phyloP scores from a whole-genome alignment of 1,140 invertebrate genomes.

The Hirudo medicinalis region DNA sequence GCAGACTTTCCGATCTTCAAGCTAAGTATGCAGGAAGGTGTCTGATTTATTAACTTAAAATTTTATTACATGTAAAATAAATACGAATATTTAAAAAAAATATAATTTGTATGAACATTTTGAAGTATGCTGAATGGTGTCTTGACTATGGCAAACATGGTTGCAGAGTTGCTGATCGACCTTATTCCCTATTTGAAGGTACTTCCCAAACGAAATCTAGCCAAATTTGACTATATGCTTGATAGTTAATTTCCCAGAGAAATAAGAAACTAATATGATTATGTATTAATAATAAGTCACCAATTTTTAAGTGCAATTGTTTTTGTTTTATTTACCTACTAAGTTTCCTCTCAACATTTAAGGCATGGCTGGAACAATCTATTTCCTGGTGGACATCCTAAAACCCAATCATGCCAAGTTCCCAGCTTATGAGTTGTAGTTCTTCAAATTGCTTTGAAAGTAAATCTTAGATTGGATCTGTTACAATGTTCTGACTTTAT shows the following conservation, averaged over 20 bases:
- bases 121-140: slow-evolving; percentile 70
- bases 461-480: too few relatives aligned
- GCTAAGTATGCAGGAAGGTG: not conserved
- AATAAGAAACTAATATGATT: not conserved
- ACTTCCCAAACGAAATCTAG: slow-evolving; percentile 10
- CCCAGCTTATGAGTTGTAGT: slow-evolving; percentile 45
- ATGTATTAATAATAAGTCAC: not conserved
- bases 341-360: slow-evolving; percentile 20
- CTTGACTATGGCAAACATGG: slow-evolving; percentile 56
- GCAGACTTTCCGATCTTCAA: not conserved
- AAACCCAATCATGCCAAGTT: slow-evolving; percentile 52
- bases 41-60: slow-evolving; percentile 14
- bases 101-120: not conserved
- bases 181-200: slow-evolving; percentile 72
- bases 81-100: not conserved
- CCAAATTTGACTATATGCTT: not conserved
- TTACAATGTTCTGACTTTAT: too few relatives aligned
- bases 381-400: slow-evolving; percentile 54
- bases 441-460: too few relatives aligned
- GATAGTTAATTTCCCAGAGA: not conserved
- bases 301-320: not conserved
- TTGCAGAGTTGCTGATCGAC: slow-evolving; percentile 57
- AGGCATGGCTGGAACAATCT: slow-evolving; percentile 52
- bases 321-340: not conserved
- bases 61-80: slow-evolving; percentile 12